Percentiles rank a stretch among this genome's conserved stretches.
Conservation (phyloP, 2,888 invertebrate species). For the Lordiphosa andalusiaca region DNA sequence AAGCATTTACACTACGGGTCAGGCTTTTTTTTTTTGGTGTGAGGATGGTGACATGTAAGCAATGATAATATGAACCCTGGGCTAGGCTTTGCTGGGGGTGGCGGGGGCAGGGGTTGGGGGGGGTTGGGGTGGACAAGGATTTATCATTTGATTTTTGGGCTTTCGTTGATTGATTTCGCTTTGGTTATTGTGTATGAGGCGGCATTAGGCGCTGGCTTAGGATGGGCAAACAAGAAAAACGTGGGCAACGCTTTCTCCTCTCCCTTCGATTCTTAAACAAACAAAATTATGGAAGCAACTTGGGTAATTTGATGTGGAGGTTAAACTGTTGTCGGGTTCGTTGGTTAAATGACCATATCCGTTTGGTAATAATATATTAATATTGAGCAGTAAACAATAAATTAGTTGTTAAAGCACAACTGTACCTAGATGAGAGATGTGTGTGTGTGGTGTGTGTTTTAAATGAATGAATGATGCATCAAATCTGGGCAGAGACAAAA, state of each 20-base stretch:
- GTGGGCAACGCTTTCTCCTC: conserved; percentile 48
- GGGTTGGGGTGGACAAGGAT: not conserved
- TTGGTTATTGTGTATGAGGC: conserved; percentile 58
- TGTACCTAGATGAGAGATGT: conserved; percentile 56
- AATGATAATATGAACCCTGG: conserved; percentile 11
- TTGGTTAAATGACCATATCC: conserved; percentile 81
- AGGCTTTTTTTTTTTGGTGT: conserved; percentile 1
- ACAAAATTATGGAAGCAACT: conserved; percentile 44
- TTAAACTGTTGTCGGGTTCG: conserved; percentile 56
- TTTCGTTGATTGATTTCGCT: conserved; percentile 46
- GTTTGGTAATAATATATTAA: conserved; percentile 73
- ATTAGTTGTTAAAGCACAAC: conserved; percentile 75
- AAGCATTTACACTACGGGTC: conserved; percentile 1
- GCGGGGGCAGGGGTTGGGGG: conserved; percentile 6
- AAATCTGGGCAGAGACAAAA: conserved; percentile 66
- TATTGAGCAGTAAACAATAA: conserved; percentile 47
- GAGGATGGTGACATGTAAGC: conserved; percentile 10
- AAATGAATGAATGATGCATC: conserved; percentile 25
- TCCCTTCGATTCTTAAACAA: conserved; percentile 34
- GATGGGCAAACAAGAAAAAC: conserved; percentile 27
- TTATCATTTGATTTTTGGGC: conserved; percentile 18
- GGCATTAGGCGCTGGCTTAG: conserved; percentile 45
- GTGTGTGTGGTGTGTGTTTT: conserved; percentile 28
- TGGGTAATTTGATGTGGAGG: conserved; percentile 20
- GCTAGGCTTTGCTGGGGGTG: conserved; percentile 4